phyloP scores from a whole-genome alignment of 2,113 vertebrate species.

The Rhadina sibilatrix region DNA sequence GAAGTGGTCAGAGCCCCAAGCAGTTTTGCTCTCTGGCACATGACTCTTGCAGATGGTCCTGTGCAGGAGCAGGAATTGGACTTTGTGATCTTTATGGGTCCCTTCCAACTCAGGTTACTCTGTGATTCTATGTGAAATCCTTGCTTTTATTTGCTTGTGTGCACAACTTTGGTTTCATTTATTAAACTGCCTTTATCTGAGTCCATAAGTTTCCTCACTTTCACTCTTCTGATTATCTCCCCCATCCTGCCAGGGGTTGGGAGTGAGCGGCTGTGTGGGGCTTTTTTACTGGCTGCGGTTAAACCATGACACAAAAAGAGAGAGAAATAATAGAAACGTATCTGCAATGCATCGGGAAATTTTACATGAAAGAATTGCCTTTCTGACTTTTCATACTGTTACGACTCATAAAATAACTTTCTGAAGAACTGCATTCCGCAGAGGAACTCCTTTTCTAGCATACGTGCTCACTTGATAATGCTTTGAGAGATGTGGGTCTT shows the following conservation, averaged over 20 bases:
- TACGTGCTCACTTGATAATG: not conserved
- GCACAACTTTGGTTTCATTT: not conserved
- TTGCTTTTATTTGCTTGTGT: not conserved
- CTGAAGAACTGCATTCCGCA: not conserved
- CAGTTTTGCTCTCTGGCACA: not conserved
- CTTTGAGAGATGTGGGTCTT: not conserved
- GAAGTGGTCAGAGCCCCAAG: not conserved
- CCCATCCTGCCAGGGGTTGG: rapidly evolving
- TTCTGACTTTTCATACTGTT: not conserved
- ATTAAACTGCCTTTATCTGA: not conserved
- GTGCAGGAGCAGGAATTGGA: not conserved
- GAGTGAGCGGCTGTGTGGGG: not conserved
- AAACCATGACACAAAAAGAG: not conserved
- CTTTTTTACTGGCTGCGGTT: not conserved
- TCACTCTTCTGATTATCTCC: not conserved
- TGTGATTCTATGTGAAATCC: not conserved
- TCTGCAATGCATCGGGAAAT: not conserved
- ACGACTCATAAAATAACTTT: not conserved
- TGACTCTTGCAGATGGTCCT: not conserved
- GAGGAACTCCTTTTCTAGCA: not conserved
- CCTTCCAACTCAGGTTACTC: not conserved
- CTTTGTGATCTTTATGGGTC: not conserved
- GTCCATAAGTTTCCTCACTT: not conserved
- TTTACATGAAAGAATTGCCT: not conserved
- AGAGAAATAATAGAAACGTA: not conserved